These are phyloP conservation scores for Drosophila hydei DNA, from an alignment of 1,140 invertebrate species.

Conservation along the genomic window DNA sequence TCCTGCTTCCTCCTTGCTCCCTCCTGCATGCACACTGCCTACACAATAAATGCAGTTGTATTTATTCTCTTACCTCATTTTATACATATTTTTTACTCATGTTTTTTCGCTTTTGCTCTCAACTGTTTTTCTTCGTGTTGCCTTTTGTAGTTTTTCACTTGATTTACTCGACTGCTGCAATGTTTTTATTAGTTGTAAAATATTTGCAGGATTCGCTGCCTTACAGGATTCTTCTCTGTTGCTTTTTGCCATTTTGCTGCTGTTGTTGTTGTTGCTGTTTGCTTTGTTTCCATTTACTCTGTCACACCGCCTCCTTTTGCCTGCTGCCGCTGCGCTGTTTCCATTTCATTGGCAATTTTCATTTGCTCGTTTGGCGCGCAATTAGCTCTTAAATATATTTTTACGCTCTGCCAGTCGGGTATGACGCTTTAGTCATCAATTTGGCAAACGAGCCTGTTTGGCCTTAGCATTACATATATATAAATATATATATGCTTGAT, in stretches of 20 bases:
- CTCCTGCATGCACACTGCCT: slow-evolving; percentile 11
- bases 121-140: not conserved
- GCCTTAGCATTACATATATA: too few relatives aligned
- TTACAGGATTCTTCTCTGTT: slow-evolving; percentile 3
- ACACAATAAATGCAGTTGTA: slow-evolving; percentile 5
- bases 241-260: slow-evolving; percentile 12
- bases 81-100: slow-evolving; percentile 12
- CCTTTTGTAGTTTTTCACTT: slow-evolving; percentile 62
- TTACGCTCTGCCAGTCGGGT: slow-evolving; percentile 15
- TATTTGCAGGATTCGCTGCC: slow-evolving; percentile 49
- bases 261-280: slow-evolving; percentile 8
- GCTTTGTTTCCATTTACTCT: not conserved
- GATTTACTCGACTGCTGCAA: slow-evolving; percentile 70
- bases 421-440: not conserved
- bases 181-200: slow-evolving; percentile 77
- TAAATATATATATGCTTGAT: too few relatives aligned
- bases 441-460: not conserved
- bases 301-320: not conserved
- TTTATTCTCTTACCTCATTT: slow-evolving; percentile 24
- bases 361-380: slow-evolving; percentile 56
- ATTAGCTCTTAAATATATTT: slow-evolving; percentile 54
- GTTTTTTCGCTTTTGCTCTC: slow-evolving; percentile 9
- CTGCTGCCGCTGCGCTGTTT: slow-evolving; percentile 13
- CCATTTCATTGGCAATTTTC: slow-evolving; percentile 56
- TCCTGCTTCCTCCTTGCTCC: not conserved